Base-by-base conservation (phyloP, 2,888 invertebrate genomes). In the Meteorus colon region DNA sequence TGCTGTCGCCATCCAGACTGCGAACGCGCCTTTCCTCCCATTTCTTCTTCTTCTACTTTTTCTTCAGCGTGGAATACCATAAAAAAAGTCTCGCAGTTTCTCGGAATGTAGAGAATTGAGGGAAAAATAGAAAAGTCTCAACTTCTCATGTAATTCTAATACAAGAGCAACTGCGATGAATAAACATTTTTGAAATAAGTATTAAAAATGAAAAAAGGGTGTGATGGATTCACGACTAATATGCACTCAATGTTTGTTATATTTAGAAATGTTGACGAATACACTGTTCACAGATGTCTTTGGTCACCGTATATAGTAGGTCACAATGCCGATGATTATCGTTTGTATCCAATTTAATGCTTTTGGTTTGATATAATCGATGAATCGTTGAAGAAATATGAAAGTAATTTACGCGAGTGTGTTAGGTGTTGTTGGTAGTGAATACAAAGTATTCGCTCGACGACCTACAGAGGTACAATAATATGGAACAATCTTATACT, bases 21-120 rank as follows among this genome's bases (percentile, higher is more conserved):
- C 24, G 24, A 24, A n/a, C 27, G 29, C 37, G 12, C 34, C 41
- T 31, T 24, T 67, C 59, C 41, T 34, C 31, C 29, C 6, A 37
- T 27, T n/a, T 68, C 51, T 60, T 24, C 19, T 37, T 65, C 65
- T 51, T 68, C n/a, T 24, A 55, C 6, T 63, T 55, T 62, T 76
- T n/a, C 62, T 72, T 75, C 74, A 75, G 74, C 75, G 78, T 80
- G 76, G 77, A 81, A 81, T 79, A 76, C 67, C 77, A 71, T 74
- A 76, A 79, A 76, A 27, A 66, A 27, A 66, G 27, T n/a, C n/a
- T 48, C 48, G 1, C 48, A 48, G 48, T 5, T 3, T n/a, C 16
- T n/a, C n/a, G 8, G 1, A 41, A 41, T 41, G 41, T 41, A 12
- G 41, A 41, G 41, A 41, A 41, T 41, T 41, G 6, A 10, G 12